These are phyloP conservation scores for Saguinus midas DNA, from an alignment of 2,113 vertebrate genomes.

Conservation along the genomic window DNA sequence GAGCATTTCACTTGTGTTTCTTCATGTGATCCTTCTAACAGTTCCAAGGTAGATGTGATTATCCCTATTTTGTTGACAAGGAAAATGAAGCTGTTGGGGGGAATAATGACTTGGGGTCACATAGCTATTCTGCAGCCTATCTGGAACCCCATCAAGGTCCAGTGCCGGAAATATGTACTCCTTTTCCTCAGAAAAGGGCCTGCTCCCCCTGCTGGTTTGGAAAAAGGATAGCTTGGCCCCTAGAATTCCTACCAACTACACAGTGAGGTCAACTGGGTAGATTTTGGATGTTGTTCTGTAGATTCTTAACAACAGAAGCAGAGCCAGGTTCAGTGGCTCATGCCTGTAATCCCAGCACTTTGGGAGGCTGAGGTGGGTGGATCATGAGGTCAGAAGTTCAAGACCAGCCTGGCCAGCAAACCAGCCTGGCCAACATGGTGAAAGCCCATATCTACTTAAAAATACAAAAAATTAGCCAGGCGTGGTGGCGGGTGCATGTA, in stretches of 20 bases:
- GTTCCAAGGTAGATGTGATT: neutral
- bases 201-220: constrained; percentile 38
- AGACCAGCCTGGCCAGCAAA: no score
- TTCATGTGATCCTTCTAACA: neutral
- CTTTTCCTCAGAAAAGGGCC: constrained; percentile 8
- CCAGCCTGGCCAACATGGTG: no score
- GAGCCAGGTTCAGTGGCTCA: neutral
- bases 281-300: neutral
- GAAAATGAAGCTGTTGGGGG: neutral
- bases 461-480: no score
- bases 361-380: no score
- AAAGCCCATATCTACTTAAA: no score
- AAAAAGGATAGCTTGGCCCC: neutral
- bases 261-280: neutral
- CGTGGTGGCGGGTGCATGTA: no score
- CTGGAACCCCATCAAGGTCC: neutral
- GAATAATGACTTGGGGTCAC: neutral
- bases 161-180: neutral
- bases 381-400: no score
- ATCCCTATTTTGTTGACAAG: neutral
- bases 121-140: neutral
- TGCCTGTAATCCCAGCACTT: no score
- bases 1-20: neutral
- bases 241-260: neutral
- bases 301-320: neutral